Conservation (phyloP, 2,113 vertebrate genomes). For the Columba janthina region DNA sequence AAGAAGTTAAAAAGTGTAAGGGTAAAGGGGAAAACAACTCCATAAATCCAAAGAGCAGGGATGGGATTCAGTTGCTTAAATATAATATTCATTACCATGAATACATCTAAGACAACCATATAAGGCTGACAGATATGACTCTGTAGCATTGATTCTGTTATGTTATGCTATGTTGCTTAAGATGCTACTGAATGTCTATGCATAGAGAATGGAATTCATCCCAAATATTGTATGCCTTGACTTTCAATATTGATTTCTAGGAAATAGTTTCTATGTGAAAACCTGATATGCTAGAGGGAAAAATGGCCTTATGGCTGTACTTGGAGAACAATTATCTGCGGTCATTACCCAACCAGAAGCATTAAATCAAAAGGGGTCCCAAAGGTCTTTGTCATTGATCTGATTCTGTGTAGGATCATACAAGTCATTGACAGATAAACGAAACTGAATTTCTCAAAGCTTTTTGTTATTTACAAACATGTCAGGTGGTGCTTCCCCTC, state of each 20-base stretch:
- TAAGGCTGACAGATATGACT: background rate
- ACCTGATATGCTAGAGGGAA: background rate
- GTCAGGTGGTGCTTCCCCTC: no score
- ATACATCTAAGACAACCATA: background rate
- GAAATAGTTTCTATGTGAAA: background rate
- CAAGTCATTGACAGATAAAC: background rate
- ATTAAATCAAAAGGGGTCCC: background rate
- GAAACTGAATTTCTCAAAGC: background rate
- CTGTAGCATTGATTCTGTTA: no score
- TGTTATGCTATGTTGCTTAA: background rate
- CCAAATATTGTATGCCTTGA: background rate
- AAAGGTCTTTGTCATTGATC: background rate
- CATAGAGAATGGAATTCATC: background rate
- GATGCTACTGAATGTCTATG: background rate
- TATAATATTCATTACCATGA: background rate
- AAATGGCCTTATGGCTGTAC: background rate
- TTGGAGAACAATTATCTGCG: background rate
- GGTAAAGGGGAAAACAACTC: fast-evolving
- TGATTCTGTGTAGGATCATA: background rate
- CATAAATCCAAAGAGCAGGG: background rate
- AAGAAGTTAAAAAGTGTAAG: background rate
- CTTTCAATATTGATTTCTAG: background rate
- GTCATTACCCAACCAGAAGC: background rate
- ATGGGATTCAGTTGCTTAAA: background rate
- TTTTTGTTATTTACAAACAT: background rate